Base-by-base conservation (phyloP, 30 jellyfish, hydroid and myxozoan species). In the Aurelia aurita complex sp. Pacific region DNA sequence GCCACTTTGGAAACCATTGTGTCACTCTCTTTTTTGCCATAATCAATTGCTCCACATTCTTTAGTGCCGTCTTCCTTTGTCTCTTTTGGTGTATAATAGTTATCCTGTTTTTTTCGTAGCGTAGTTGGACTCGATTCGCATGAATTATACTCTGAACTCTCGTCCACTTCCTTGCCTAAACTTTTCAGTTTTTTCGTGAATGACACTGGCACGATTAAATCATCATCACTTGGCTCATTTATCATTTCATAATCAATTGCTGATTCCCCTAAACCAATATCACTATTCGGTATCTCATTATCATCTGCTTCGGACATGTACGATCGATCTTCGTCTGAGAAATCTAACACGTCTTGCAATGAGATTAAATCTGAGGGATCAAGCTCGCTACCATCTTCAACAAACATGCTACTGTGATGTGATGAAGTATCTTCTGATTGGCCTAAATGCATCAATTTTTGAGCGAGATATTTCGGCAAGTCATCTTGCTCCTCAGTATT, bases 361-460 rank as follows among this genome's bases (percentile, higher is more conserved):
- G 98, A 85, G 15, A 67, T 79, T 8, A 86, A 63, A 32, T 92
- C 98, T 17, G 94, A 74, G 2, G 76, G 73, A 16, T 88, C 98
- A 64, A 69, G 91, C 11, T 92, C 96, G 81, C 94, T 85, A 62
- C 91, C 74, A 66, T 69, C 96, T 62, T 88, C 96, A 17, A 82
- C 96, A 46, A 74, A 46, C 76, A 88, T 12, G 67, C 96, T 88
- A 59, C 96, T 80, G 19, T 69, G 86, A 57, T 60, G 85, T 29
- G 96, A 88, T 50, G 81, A 15, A 0, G 88, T 46, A 23, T 88
- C 91, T 61, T 69, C 87, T 50, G 74, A 74, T 50, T 79, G 73
- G 64, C 75, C 76, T 23, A 46, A 34, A 10, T 60, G 35, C 59
- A 50, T 60, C 60, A 42, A 69, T 60, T 46, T 53, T 2, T 74